Conservation (phyloP, 2,888 invertebrate species). For the Hypena proboscidalis region DNA sequence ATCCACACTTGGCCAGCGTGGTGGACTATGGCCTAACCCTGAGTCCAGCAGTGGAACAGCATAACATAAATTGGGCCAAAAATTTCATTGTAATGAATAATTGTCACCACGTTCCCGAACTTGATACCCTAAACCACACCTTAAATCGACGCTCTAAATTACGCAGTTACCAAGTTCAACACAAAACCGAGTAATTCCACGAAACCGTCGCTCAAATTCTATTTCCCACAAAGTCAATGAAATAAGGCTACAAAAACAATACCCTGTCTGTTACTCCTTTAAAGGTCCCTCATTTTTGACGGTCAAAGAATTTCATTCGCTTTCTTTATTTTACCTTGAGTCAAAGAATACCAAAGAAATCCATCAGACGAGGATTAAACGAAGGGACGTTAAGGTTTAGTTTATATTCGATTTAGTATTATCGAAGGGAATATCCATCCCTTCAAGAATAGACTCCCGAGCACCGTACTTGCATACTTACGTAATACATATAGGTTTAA, state of each 20-base stretch:
- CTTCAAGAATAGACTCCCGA: too few relatives aligned
- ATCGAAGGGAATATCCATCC: too few relatives aligned
- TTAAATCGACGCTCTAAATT: conserved; percentile 16
- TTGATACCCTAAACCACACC: conserved; percentile 22
- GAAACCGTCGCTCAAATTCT: conserved; percentile 1
- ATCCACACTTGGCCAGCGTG: too few relatives aligned
- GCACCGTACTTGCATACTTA: too few relatives aligned
- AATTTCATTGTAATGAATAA: conserved; percentile 1
- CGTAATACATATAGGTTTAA: too few relatives aligned
- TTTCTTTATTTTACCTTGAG: conserved; percentile 38
- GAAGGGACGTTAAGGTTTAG: too few relatives aligned
- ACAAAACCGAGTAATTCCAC: neutral
- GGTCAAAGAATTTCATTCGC: conserved; percentile 39
- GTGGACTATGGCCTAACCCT: too few relatives aligned
- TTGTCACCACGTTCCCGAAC: conserved; percentile 18
- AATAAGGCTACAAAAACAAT: conserved; percentile 27
- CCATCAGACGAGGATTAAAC: too few relatives aligned
- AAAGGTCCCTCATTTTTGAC: conserved; percentile 35
- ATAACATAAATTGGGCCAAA: neutral
- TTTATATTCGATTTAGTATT: too few relatives aligned
- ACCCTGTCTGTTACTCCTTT: conserved; percentile 10
- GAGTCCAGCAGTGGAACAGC: too few relatives aligned
- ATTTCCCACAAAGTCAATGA: neutral
- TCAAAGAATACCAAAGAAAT: neutral
- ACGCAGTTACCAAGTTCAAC: neutral